Base-by-base conservation (phyloP, 1,140 invertebrate species). In the Pogonus chalceus region DNA sequence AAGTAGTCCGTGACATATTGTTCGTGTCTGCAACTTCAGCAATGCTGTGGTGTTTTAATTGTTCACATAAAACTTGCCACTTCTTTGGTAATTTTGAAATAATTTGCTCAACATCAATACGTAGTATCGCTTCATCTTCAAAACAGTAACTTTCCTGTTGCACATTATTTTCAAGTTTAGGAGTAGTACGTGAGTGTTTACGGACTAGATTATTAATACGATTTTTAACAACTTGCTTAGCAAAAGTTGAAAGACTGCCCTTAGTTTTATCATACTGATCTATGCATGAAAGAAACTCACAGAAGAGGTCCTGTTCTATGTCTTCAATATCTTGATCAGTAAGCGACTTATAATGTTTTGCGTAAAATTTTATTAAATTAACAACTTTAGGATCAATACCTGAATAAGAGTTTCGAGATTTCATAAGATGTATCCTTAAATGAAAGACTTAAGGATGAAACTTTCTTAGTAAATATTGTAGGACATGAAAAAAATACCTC, bases 281-380 rank as follows among this genome's bases (percentile, higher is more conserved):
- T 21, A 50, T 14, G 23, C 23, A 50, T 21, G 23, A 4, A 14
- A 14, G 23, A 23, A 50, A 21, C 18, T 50, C 18, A 50, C 49
- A 50, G 49, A 50, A 50, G 49, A 50, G 49, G 9, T 50, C 49
- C 23, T 50, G 49, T 18, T 50, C 49, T 21, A 50, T 14, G 23
- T 50, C 49, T 50, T 50, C 14, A 50, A 10, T 14, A 23, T 14
- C 18, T 23, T 50, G 16, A 50, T 50, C 3, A 50, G 18, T 23
- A 50, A 50, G 23, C 16, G 16, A 50, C 23, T 50, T 10, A 50
- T 21, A 50, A 50, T 21, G 49, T 50, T 50, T 50, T 50, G 49
- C 49, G 18, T 50, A 22, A 50, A 21, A 50, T 22, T 18, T 3
- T 50, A 50, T 50, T 21, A 21, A 21, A 21, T 50, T 3, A 50